phyloP scores from a whole-genome alignment of 2,797 vertebrate genomes.

The Acanthurus leucopareius region DNA sequence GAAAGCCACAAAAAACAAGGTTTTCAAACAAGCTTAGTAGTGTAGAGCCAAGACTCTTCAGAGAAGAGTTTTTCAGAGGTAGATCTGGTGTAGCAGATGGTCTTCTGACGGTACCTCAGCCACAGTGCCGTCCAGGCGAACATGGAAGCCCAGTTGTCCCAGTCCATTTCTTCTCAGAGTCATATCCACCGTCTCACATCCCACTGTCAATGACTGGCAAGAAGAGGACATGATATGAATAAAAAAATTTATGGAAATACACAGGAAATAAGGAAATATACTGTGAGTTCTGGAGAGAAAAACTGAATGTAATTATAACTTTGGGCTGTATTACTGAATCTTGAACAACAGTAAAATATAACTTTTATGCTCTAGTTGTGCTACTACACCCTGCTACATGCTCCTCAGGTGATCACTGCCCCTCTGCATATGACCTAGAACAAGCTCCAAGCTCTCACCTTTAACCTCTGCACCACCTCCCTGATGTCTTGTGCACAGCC shows the following conservation, averaged over 20 bases:
- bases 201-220: constrained; percentile 88
- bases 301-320: not conserved
- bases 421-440: not conserved
- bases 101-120: constrained; percentile 83
- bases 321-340: not conserved
- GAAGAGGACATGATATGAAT: not conserved
- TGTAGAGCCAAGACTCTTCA: constrained; percentile 5
- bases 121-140: constrained; percentile 93
- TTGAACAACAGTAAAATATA: too few species aligned
- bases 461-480: constrained; percentile 93
- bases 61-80: not conserved
- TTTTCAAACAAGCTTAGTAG: constrained; percentile 37
- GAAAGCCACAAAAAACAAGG: not conserved
- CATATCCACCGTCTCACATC: constrained; percentile 96
- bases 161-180: constrained; percentile 94
- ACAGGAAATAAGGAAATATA: too few species aligned
- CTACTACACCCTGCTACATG: not conserved
- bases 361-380: not conserved
- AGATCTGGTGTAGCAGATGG: constrained; percentile 38
- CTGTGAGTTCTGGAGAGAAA: not conserved
- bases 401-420: not conserved
- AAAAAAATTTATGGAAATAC: not conserved
- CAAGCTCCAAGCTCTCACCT: constrained; percentile 83
- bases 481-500: constrained; percentile 88
- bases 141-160: constrained; percentile 96